Evolutionary conservation across 2,113 vertebrate species (phyloP).

Genomic region (Turnix velox): DNA sequence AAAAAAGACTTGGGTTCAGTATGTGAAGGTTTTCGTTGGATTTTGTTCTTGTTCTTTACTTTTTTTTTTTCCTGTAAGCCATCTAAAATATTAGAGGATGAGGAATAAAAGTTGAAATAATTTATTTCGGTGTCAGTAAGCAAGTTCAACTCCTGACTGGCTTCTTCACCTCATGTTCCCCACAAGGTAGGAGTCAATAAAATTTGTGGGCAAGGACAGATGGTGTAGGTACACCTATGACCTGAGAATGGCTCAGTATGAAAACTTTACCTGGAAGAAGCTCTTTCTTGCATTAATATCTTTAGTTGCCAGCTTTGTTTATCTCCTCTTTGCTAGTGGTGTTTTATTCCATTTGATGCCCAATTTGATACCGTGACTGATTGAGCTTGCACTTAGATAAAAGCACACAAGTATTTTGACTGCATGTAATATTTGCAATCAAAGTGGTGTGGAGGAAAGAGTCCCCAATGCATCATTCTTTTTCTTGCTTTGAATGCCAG

Average conservation of each 20-base stretch:
- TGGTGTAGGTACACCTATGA: not conserved
- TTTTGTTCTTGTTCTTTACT: too few species aligned
- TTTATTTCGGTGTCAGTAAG: not conserved
- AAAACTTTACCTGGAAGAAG: not conserved
- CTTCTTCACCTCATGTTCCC: not conserved
- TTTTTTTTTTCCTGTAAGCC: not conserved
- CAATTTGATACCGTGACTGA: too few species aligned
- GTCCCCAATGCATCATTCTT: not conserved
- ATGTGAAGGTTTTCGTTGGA: not conserved
- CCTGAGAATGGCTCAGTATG: not conserved
- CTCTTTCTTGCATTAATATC: not conserved
- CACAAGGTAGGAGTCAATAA: fast-evolving
- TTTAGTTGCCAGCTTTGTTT: not conserved
- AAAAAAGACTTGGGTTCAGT: not conserved
- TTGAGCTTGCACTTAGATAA: not conserved
- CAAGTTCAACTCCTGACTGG: not conserved
- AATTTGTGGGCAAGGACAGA: fast-evolving
- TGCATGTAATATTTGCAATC: not conserved
- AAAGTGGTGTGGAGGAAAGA: not conserved
- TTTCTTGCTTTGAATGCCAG: not conserved
- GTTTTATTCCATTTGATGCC: not conserved
- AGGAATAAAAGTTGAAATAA: not conserved
- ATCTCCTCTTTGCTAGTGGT: not conserved
- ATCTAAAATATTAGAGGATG: not conserved
- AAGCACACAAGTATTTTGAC: not conserved